Base-by-base conservation (phyloP, 2,113 vertebrate species). In the Toxotes jaculatrix region DNA sequence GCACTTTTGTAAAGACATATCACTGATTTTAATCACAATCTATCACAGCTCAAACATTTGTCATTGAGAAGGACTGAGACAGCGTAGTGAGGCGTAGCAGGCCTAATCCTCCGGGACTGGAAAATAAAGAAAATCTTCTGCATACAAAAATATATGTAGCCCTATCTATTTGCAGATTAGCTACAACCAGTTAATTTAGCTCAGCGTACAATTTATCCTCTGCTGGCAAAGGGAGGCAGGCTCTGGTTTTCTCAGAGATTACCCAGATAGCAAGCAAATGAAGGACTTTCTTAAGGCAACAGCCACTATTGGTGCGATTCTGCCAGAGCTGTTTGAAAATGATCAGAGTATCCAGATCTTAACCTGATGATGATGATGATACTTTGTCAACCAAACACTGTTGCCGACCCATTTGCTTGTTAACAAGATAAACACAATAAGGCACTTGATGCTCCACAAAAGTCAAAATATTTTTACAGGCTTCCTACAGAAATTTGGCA, bases 21-120 rank as follows among this genome's bases (percentile, higher is more conserved):
- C n/a, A 60, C 8, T 80, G 31, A 76, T 76, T 91, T 93, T 89
- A 91, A 82, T 92, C 78, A 80, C 59, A 85, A 83, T 40, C 45
- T 36, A 71, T 42, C 51, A 80, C 43, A 87, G 56, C 31, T 51
- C 27, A 70, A 56, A 81, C 77, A 87, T 63, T 51, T 88, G 4
- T 80, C 17, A 72, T 12, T 11, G 21, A 13, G 27, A 27, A 27
- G 27, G 27, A 27, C 27, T 27, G 27, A 27, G 27, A 27, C 27
- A 27, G 27, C 27, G 27, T 27, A 27, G 27, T 27, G 27, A 27
- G 27, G 27, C 1, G 27, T 27, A 27, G 34, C 45, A 12, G 57
- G 40, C 47, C 21, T 4, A 69, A 62, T 36, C 36, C 42, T 36
- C 14, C 16, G 27, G 27, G 38, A 78, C 68, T 49, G 38, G 79